Conservation (phyloP, 2,888 invertebrate species). For the Lobophora halterata region DNA sequence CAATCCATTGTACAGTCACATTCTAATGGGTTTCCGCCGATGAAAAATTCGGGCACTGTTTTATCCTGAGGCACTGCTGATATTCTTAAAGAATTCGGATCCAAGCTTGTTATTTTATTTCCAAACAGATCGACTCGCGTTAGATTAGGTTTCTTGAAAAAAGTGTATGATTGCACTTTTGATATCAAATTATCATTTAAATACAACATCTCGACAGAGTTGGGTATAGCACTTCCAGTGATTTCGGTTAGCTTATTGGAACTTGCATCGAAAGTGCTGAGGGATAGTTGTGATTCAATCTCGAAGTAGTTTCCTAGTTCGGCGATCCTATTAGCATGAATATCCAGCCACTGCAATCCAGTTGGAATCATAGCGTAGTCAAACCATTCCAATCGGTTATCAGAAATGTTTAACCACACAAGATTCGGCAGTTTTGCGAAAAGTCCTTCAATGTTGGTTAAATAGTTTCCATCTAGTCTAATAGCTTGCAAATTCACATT, state of each 20-base stretch:
- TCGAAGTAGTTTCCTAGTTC: constrained; percentile 93
- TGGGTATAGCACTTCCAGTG: constrained; percentile 90
- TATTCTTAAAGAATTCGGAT: constrained; percentile 88
- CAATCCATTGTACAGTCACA: constrained; percentile 96
- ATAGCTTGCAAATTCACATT: constrained; percentile 90
- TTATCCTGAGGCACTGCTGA: constrained; percentile 87
- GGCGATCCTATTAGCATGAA: constrained; percentile 90
- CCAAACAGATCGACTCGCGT: constrained; percentile 90
- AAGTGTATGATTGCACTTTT: constrained; percentile 92
- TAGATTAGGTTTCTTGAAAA: constrained; percentile 92
- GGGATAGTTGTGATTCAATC: constrained; percentile 88
- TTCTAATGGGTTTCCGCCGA: constrained; percentile 91
- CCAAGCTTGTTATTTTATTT: constrained; percentile 88
- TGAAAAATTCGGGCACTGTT: constrained; percentile 89
- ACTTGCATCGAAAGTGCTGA: constrained; percentile 91
- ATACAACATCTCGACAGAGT: constrained; percentile 89
- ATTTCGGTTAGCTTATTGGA: constrained; percentile 90
- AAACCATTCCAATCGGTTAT: constrained; percentile 90
- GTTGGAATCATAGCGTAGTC: constrained; percentile 93
- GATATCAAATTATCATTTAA: constrained; percentile 90
- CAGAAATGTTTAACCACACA: constrained; percentile 92
- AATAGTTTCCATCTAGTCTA: constrained; percentile 89
- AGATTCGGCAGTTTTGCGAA: constrained; percentile 90
- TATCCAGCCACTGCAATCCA: constrained; percentile 91
- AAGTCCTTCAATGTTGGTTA: constrained; percentile 88